Base-by-base conservation (phyloP, 1,140 invertebrate species). In the Leptinotarsa undecemlineata region DNA sequence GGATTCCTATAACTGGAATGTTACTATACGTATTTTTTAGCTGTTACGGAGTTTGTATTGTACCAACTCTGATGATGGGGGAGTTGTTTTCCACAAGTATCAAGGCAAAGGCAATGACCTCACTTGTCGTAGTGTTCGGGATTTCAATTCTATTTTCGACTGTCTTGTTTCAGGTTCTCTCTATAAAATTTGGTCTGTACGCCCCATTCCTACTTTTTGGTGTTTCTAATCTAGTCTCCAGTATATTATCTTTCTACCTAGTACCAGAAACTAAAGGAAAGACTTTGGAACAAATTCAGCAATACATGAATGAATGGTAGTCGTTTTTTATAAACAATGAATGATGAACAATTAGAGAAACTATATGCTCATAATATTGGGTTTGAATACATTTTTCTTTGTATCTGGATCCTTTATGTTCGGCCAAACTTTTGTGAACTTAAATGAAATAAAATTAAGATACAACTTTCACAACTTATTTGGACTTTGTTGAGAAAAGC, bases 221-320 rank as follows among this genome's bases (percentile, higher is more conserved):
- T 20, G 82, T 87, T 17, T 89, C 95, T 74, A 93, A 93, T 77
- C 78, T 92, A 8, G 48, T 91, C 11, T 94, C 93, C 21, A 81
- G 95, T 51, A 81, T 95, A 48, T 93, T 97, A 83, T 90, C 95
- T 4, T 90, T 92, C 76, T 84, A 92, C 69, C 92, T 89, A 76
- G 93, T 98, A 47, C 96, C 95, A n/a, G 96, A 98, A 85, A 98
- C 96, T 1, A 92, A 94, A 81, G 95, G 95, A 4, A 93, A 91
- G 81, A 94, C 89, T 67, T 87, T 98, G 62, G 95, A 98, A 47
- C 47, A 48, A 20, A 70, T 70, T 26, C 68, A 70, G 15, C 42
- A 70, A 51, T 4, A 17, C 51, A 23, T 70, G 20, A 70, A 42
- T 8, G 1, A 33, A 2, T 33, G 26, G 26, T 33, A 33, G 26